A percentile compares a stretch with the other conserved stretches of the same genome.
Conservation (phyloP, 1,140 invertebrate species). For the Harpegnathos saltator region DNA sequence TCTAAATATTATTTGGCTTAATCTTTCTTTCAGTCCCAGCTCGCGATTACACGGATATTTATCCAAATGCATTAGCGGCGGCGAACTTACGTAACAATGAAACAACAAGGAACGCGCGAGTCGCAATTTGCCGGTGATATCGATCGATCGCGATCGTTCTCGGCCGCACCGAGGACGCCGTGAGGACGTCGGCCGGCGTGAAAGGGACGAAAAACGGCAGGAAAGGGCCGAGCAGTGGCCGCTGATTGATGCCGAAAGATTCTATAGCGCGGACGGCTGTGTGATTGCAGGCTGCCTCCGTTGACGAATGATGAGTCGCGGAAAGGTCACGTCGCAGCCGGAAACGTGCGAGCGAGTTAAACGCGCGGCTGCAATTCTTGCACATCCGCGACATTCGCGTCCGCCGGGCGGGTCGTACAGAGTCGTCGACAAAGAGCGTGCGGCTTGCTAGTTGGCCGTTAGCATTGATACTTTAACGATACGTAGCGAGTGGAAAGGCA, state of each 20-base stretch:
- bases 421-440: too few relatives aligned
- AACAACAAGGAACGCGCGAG: not conserved
- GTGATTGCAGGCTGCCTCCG: constrained; percentile 45
- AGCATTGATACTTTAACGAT: too few relatives aligned
- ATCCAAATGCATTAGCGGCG: not conserved
- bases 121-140: constrained; percentile 2
- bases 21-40: not conserved
- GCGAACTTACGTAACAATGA: not conserved
- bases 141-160: not conserved
- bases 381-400: not conserved
- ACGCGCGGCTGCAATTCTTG: not conserved
- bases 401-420: too few relatives aligned
- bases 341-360: not conserved
- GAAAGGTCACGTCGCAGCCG: constrained; percentile 22
- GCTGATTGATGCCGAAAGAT: constrained; percentile 20
- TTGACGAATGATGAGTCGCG: constrained; percentile 46
- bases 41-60: not conserved
- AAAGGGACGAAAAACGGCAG: not conserved
- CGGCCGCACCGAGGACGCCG: not conserved
- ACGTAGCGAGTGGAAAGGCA: too few relatives aligned
- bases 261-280: constrained; percentile 32
- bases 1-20: not conserved
- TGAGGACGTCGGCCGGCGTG: not conserved
- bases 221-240: not conserved
- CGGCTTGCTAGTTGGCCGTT: too few relatives aligned